These are phyloP conservation scores for Oryctes rhinoceros DNA, from an alignment of 1,140 invertebrate species.

Conservation along the genomic window DNA sequence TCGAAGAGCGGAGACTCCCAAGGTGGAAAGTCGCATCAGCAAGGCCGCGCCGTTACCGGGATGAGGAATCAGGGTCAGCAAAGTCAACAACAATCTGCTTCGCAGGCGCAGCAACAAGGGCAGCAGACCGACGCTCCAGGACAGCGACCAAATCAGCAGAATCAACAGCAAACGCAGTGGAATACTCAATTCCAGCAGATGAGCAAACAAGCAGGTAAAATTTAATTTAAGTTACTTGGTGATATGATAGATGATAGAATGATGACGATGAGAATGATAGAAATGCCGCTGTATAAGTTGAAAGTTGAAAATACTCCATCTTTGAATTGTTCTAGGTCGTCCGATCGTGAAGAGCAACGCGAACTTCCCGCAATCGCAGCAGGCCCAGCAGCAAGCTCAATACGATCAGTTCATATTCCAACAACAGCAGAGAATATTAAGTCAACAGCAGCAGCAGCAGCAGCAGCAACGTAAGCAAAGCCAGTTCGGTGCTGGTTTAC, in stretches of 20 bases:
- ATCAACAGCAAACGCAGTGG: conserved; percentile 44
- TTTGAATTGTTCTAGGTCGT: conserved; percentile 58
- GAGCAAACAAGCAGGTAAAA: conserved; percentile 21
- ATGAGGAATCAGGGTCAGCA: conserved; percentile 58
- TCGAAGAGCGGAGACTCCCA: conserved; percentile 46
- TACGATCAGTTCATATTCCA: conserved; percentile 56
- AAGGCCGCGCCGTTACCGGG: conserved; percentile 63
- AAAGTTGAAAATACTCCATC: neutral
- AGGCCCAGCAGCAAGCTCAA: conserved; percentile 42
- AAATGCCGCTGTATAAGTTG: neutral
- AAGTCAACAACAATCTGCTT: conserved; percentile 41
- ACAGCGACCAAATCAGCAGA: neutral
- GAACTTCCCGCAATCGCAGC: conserved; percentile 50
- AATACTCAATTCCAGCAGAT: conserved; percentile 38
- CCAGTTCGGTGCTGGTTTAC: conserved; percentile 15
- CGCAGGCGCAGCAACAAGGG: conserved; percentile 46
- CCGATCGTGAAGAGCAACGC: conserved; percentile 63
- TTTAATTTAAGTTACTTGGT: neutral
- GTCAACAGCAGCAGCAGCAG: conserved; percentile 17
- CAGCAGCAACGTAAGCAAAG: conserved; percentile 43
- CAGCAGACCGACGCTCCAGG: conserved; percentile 30
- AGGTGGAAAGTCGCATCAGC: conserved; percentile 51
- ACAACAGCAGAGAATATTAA: conserved; percentile 54
- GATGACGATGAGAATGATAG: neutral
- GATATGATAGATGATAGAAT: too few species aligned